A percentile compares a stretch with the other conserved stretches of the same genome.
phyloP scores from a whole-genome alignment of 2,888 invertebrate genomes.

The Ctenicera cuprea region DNA sequence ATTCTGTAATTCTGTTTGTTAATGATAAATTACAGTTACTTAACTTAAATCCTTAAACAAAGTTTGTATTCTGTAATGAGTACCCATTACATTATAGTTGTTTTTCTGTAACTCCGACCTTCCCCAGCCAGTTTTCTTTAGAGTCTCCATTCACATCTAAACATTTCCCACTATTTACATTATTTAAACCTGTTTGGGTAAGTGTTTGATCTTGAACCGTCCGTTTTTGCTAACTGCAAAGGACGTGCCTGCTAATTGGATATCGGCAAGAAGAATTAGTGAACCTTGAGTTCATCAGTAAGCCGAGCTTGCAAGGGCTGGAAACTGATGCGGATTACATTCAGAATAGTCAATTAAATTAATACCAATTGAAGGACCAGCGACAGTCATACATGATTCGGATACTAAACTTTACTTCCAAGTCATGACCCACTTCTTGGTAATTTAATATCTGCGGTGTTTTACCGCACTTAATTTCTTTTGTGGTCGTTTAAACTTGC shows the following conservation, averaged over 20 bases:
- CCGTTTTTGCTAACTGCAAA: slow-evolving; percentile 10
- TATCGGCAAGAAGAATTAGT: slow-evolving; percentile 15
- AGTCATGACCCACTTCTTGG: slow-evolving; percentile 28
- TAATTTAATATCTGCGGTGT: slow-evolving; percentile 15
- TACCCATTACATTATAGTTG: not conserved
- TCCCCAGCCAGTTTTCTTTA: not conserved
- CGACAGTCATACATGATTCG: slow-evolving; percentile 1
- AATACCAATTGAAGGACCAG: slow-evolving; percentile 2
- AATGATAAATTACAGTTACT: too few relatives aligned
- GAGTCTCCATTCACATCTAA: not conserved
- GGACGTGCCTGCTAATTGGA: slow-evolving; percentile 15
- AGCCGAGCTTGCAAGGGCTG: not conserved
- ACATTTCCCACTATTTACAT: slow-evolving; percentile 5
- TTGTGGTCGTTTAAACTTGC: slow-evolving; percentile 45
- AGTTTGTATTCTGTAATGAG: too few relatives aligned
- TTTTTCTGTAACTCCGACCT: not conserved
- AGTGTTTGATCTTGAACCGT: not conserved
- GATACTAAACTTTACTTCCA: not conserved
- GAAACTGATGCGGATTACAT: slow-evolving; percentile 15
- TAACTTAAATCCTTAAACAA: too few relatives aligned
- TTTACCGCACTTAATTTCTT: slow-evolving; percentile 25
- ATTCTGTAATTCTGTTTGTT: too few relatives aligned
- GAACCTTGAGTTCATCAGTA: slow-evolving; percentile 4
- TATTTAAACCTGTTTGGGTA: slow-evolving; percentile 8
- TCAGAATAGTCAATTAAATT: slow-evolving; percentile 18